Evolutionary conservation across 2,797 vertebrate genomes (phyloP).

Genomic region (Selene dorsalis): DNA sequence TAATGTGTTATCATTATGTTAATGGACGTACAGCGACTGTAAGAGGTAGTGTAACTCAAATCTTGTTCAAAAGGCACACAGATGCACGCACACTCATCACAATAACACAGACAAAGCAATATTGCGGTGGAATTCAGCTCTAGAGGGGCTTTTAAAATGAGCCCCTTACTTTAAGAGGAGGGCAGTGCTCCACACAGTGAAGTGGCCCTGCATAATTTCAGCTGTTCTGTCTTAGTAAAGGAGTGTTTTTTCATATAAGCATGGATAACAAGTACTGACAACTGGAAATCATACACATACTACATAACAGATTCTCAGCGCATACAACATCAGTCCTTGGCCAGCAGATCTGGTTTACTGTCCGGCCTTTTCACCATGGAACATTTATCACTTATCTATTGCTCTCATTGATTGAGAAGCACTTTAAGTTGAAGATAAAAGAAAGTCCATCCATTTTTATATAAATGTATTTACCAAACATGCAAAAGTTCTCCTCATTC

Average conservation of each 20-base stretch:
- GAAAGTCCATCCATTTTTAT: not conserved
- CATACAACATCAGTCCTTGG: not conserved
- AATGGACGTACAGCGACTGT: slow-evolving; percentile 24
- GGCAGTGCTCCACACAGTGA: slow-evolving; percentile 22
- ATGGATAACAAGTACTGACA: not conserved
- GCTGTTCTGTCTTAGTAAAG: slow-evolving; percentile 28
- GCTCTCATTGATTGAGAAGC: slow-evolving; percentile 4
- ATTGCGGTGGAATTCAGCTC: not conserved
- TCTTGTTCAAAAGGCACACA: not conserved
- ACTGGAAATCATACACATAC: not conserved
- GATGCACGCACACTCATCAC: slow-evolving; percentile 9
- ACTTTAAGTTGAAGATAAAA: not conserved
- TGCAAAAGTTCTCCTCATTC: slow-evolving; percentile 19
- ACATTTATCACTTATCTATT: slow-evolving; percentile 12
- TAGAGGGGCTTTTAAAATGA: slow-evolving; percentile 38
- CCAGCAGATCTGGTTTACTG: slow-evolving; percentile 17
- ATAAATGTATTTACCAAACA: slow-evolving; percentile 18
- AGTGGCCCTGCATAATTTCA: slow-evolving; percentile 36
- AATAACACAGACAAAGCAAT: slow-evolving; percentile 30
- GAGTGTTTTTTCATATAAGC: not conserved
- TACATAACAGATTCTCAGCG: slow-evolving; percentile 8
- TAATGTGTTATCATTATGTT: slow-evolving; percentile 1
- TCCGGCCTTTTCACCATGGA: slow-evolving; percentile 11
- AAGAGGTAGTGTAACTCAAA: slow-evolving; percentile 1
- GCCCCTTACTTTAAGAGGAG: slow-evolving; percentile 43